Evolutionary conservation across 2,797 vertebrate genomes (phyloP).

Genomic region (Euthynnus affinis): DNA sequence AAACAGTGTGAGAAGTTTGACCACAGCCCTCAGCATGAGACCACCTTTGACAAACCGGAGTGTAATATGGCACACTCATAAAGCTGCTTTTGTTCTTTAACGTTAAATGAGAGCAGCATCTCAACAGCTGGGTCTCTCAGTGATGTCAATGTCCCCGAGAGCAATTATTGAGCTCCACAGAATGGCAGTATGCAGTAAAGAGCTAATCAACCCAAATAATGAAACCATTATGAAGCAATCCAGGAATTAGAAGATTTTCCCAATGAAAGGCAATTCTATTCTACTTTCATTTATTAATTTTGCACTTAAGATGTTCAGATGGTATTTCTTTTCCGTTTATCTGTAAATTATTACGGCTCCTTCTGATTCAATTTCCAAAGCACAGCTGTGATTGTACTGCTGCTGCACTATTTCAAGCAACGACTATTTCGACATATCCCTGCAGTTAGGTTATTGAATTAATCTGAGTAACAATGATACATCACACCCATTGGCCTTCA

Average conservation of each 20-base stretch:
- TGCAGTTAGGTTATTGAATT: slow-evolving; percentile 33
- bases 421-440: slow-evolving; percentile 12
- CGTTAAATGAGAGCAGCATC: slow-evolving; percentile 1
- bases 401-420: neutral
- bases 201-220: slow-evolving; percentile 40
- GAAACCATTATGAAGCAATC: slow-evolving; percentile 22
- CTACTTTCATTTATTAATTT: neutral
- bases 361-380: neutral
- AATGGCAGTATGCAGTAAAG: slow-evolving; percentile 24
- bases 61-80: slow-evolving; percentile 23
- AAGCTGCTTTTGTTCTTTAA: slow-evolving; percentile 10
- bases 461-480: slow-evolving; percentile 46
- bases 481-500: slow-evolving; percentile 26
- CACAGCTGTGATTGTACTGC: neutral
- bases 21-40: neutral
- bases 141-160: neutral
- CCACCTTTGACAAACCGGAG: neutral
- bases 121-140: neutral
- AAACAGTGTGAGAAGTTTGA: too few relatives aligned
- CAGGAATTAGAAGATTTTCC: neutral
- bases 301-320: neutral
- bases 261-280: slow-evolving; percentile 12
- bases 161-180: slow-evolving; percentile 16
- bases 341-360: neutral
- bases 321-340: neutral